phyloP scores from a whole-genome alignment of 2,888 invertebrate species.

The Scaptodrosophila latifasciaeformis region DNA sequence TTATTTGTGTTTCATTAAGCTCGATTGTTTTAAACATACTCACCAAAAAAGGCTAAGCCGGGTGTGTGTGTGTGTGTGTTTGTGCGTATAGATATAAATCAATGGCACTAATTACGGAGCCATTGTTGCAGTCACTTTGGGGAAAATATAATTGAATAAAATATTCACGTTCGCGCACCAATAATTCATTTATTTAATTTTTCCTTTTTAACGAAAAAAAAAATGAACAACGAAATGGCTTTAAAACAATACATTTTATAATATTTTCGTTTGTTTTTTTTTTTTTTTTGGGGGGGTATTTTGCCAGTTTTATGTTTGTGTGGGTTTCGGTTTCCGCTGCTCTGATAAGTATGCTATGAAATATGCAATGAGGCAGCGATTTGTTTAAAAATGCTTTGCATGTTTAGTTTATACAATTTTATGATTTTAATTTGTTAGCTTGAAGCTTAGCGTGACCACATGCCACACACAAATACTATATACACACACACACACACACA shows the following conservation, averaged over 20 bases:
- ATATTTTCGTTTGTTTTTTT: not conserved
- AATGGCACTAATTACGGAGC: conserved; percentile 52
- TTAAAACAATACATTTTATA: not conserved
- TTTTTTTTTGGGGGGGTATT: not conserved
- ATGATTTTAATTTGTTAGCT: conserved; percentile 27
- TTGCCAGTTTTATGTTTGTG: not conserved
- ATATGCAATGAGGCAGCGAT: not conserved
- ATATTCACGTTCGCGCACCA: conserved; percentile 8
- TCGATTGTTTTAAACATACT: conserved; percentile 21
- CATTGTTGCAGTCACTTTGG: conserved; percentile 35
- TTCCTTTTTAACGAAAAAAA: not conserved
- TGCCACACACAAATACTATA: conserved; percentile 4
- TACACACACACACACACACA: conserved; percentile 7
- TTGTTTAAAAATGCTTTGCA: not conserved
- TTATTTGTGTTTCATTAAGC: conserved; percentile 56
- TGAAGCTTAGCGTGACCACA: conserved; percentile 24
- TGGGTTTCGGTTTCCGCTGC: not conserved
- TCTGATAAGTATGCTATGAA: conserved; percentile 16
- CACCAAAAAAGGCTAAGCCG: no score
- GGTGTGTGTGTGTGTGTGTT: not conserved
- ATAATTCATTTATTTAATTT: not conserved
- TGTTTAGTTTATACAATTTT: not conserved
- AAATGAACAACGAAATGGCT: conserved; percentile 7
- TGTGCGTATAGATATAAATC: conserved; percentile 31
- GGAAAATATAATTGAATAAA: conserved; percentile 46